A percentile compares a stretch with the other conserved stretches of the same genome.
Conservation (phyloP, 2,113 vertebrate species). For the Catharus fuscescens region DNA sequence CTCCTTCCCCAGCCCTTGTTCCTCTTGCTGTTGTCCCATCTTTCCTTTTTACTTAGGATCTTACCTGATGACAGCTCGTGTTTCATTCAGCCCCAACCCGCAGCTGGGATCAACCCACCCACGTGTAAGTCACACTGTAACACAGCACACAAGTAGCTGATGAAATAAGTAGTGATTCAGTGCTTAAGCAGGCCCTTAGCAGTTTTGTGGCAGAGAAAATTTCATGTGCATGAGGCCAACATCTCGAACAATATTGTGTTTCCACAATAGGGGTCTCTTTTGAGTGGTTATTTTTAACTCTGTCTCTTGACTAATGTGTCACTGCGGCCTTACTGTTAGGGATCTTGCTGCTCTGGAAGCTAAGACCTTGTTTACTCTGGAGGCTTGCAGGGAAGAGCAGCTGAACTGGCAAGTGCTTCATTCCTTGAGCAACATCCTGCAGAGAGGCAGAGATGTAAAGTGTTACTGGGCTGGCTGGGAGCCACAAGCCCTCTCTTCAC, state of each 20-base stretch:
- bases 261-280: not conserved
- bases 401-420: not conserved
- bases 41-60: not conserved
- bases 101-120: not conserved
- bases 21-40: not conserved
- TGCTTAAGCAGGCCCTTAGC: not conserved
- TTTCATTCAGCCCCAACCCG: not conserved
- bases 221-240: not conserved
- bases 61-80: not conserved
- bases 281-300: not conserved
- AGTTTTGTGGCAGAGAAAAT: not conserved
- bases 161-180: not conserved
- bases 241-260: not conserved
- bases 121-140: accelerated
- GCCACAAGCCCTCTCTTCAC: not conserved
- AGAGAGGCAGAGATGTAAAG: not conserved
- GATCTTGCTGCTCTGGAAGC: not conserved
- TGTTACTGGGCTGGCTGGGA: accelerated
- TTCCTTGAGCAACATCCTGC: not conserved
- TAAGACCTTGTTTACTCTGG: not conserved
- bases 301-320: not conserved
- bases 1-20: not conserved
- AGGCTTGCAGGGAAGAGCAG: not conserved
- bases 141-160: not conserved
- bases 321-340: not conserved